Evolutionary conservation across 2,888 invertebrate genomes (phyloP), one percentile per base, ranked within the genome.

Genomic region (Diarsia mendica): DNA sequence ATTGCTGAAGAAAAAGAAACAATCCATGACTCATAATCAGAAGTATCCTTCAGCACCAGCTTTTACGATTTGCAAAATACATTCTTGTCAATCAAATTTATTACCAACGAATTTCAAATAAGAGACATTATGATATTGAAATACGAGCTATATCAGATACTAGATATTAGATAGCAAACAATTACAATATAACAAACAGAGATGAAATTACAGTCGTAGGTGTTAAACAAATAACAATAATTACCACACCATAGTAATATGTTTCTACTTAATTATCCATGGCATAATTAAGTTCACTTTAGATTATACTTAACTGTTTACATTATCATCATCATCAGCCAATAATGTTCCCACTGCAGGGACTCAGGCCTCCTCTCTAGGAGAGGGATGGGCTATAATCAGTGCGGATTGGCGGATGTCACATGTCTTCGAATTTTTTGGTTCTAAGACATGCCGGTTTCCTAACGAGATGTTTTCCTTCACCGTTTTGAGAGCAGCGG

Each of bases 131-230:
- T 3, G 6, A 18, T 13, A 20, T 5, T 46, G 4, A 46, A 33
- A 51, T 61, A 44, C 15, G 10, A 74, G 13, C 1, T 33, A 8
- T 61, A 75, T 23, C 4, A 61, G 8, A 63, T 63, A n/a, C n/a
- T n/a, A n/a, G n/a, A n/a, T n/a, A n/a, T 11, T 3, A 46, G 33
- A 20, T 11, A 46, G 0, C 13, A 61, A 39, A 39, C 39, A 39
- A 4, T 39, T 6, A 58, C 0, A 28, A 13, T 4, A 1, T 18
- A 44, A n/a, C 15, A 15, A n/a, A n/a, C n/a, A n/a, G n/a, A n/a
- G 61, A 75, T 74, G 13, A 20, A 48, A n/a, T 76, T 53, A 63
- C 53, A 75, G 4, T 51, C 18, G 23, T 48, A 48, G 46, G 46
- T 11, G 23, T 23, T 23, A 48, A 53, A 48, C 48, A 63, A 33